These are phyloP conservation scores for Neoitamus cyanurus DNA, from an alignment of 2,888 invertebrate genomes.

Conservation along the genomic window DNA sequence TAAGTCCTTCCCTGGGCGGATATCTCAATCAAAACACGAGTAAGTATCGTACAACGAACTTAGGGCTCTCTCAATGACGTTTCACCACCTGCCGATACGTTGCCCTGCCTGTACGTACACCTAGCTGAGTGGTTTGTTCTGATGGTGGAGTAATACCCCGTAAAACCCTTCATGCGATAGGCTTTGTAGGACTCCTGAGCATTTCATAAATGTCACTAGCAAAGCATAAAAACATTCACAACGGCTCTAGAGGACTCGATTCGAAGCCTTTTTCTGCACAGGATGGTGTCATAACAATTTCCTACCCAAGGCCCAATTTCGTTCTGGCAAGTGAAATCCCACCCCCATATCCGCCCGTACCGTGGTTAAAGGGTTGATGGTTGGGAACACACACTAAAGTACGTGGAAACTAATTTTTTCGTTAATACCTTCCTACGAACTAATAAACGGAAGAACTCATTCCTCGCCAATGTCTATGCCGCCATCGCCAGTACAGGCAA, in stretches of 20 bases:
- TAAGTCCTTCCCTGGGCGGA: not conserved
- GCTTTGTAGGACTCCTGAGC: not conserved
- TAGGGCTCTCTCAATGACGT: not conserved
- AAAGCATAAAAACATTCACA: not conserved
- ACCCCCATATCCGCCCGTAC: not conserved
- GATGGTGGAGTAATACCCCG: not conserved
- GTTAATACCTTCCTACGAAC: not conserved
- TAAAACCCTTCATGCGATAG: not conserved
- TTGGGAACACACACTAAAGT: not conserved
- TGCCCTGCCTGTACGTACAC: not conserved
- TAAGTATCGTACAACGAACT: not conserved
- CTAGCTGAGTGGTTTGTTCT: not conserved
- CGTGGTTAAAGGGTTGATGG: not conserved
- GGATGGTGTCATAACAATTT: conserved; percentile 1
- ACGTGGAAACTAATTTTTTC: conserved; percentile 2
- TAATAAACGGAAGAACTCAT: not conserved
- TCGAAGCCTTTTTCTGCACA: conserved; percentile 6
- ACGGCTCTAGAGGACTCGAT: not conserved
- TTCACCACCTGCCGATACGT: not conserved
- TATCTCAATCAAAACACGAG: not conserved
- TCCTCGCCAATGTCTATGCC: not conserved
- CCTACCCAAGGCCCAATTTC: not conserved
- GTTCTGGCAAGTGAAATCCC: not conserved
- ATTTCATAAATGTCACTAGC: conserved; percentile 31
- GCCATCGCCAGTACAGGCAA: not conserved